Evolutionary conservation across 2,113 vertebrate species (phyloP), one percentile per base, ranked within the genome.

Genomic region (Vimba vimba): DNA sequence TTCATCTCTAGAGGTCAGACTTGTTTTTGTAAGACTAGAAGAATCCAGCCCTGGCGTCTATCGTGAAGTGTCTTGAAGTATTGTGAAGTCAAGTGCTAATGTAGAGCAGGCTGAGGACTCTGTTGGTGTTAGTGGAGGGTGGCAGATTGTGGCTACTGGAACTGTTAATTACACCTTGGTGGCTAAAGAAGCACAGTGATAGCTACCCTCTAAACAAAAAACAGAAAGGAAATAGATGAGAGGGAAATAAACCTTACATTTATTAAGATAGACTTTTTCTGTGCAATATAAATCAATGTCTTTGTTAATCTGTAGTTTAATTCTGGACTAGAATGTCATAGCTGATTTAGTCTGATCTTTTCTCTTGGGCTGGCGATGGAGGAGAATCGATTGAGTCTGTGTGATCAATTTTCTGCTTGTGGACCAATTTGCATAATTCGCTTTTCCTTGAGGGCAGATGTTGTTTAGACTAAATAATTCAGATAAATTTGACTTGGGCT

Each of bases 271-370:
- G 84, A 69, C 45, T 60, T 79, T 43, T 79, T 73, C 27, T 81
- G 81, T 76, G 47, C 69, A 82, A 82, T 82, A 86, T 75, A 52
- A 75, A 86, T 75, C 69, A 82, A 43, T 86, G 66, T 82, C 55
- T 55, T 64, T 86, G 69, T 75, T 82, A 69, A 62, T 81, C 23
- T 64, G 27, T 86, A 66, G 69, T 86, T 86, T 66, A 80, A 36
- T 52, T 64, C 79, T 75, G 69, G 79, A 62, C 17, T 86, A 82
- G 43, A 25, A 64, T 68, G 62, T 74, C 79, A 77, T 82, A 83
- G 68, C 66, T 83, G 68, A 83, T 83, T 83, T 83, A 73, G 64
- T 25, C 27, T 55, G 33, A 43, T 68, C 27, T 69, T 57, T 71
- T 83, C 33, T 83, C 50, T 83, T 73, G 50, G 19, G 68, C 64